Evolutionary conservation across 2,888 invertebrate species (phyloP).

Genomic region (Mystacides longicornis): DNA sequence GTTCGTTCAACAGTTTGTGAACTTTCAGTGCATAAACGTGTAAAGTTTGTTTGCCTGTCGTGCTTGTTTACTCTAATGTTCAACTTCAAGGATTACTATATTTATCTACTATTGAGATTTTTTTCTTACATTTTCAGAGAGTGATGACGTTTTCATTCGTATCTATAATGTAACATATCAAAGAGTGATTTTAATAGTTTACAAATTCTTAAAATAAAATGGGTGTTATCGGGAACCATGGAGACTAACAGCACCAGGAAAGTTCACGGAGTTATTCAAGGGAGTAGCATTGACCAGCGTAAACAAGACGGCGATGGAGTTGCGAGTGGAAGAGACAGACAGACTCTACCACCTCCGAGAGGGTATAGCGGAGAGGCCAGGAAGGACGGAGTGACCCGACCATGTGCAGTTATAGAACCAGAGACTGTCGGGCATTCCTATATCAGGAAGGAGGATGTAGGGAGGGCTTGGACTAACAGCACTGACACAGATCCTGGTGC

Average conservation of each 20-base stretch:
- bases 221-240: neutral
- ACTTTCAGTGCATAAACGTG: neutral
- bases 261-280: neutral
- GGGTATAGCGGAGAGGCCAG: neutral
- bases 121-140: neutral
- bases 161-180: neutral
- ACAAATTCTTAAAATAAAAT: neutral
- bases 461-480: slow-evolving; percentile 36
- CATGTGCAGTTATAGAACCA: slow-evolving; percentile 48
- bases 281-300: neutral
- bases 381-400: slow-evolving; percentile 28
- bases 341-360: neutral
- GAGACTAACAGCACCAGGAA: neutral
- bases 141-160: slow-evolving; percentile 1
- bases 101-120: neutral
- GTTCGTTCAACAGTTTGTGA: neutral
- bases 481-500: slow-evolving; percentile 3
- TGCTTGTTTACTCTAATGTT: slow-evolving; percentile 2
- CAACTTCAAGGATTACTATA: neutral
- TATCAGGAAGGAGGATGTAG: slow-evolving; percentile 22
- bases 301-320: neutral
- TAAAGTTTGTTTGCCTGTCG: neutral
- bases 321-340: neutral
- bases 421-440: slow-evolving; percentile 39
- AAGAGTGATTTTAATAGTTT: neutral